These are phyloP conservation scores for Drosophila punjabiensis DNA, from an alignment of 1,140 invertebrate species.

Conservation along the genomic window DNA sequence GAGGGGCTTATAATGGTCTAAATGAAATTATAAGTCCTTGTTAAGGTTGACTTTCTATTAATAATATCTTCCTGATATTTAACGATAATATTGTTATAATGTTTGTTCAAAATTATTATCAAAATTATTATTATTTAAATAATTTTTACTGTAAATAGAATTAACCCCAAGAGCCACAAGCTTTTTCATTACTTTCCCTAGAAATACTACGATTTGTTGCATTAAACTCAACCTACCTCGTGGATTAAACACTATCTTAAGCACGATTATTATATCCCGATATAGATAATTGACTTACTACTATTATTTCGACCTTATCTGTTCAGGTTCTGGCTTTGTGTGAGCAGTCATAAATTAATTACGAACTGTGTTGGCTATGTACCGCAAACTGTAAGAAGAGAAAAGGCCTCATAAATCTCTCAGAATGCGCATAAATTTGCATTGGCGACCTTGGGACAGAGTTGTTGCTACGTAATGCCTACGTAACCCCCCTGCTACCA, in stretches of 20 bases:
- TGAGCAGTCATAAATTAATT: slow-evolving; percentile 70
- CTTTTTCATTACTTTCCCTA: background rate
- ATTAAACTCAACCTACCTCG: background rate
- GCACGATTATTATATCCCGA: background rate
- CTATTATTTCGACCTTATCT: slow-evolving; percentile 25
- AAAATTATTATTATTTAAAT: no score
- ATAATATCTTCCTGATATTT: background rate
- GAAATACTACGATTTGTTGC: background rate
- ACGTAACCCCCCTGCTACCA: background rate
- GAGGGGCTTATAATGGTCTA: background rate
- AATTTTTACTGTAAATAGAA: no score
- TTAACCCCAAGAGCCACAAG: background rate
- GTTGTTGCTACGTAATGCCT: slow-evolving; percentile 13
- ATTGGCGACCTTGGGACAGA: slow-evolving; percentile 65
- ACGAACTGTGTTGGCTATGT: slow-evolving; percentile 73
- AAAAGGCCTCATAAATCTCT: slow-evolving; percentile 67
- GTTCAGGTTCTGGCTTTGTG: slow-evolving; percentile 5
- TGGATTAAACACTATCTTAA: background rate
- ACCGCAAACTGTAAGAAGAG: slow-evolving; percentile 39
- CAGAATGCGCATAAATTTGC: slow-evolving; percentile 77
- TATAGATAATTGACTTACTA: background rate
- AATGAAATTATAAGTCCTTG: background rate
- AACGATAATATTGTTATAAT: background rate
- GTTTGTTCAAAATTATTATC: no score
- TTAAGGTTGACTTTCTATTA: background rate